Conservation (phyloP, 2,113 vertebrate genomes). For the Polypterus senegalus region DNA sequence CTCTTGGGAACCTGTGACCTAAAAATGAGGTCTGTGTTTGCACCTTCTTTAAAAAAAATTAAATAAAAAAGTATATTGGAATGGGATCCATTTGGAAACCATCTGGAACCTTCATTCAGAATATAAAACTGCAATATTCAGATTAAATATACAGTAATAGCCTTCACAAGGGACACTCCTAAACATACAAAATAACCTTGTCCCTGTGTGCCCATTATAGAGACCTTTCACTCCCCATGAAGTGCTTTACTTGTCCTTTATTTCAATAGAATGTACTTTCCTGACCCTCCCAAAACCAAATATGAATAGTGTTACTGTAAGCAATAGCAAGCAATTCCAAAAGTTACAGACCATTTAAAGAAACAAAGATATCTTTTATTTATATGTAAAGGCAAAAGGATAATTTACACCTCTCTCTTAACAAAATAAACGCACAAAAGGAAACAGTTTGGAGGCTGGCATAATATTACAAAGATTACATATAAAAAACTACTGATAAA, state of each 20-base stretch:
- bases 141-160: no score
- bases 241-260: neutral
- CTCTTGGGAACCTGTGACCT: neutral
- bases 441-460: constrained; percentile 1
- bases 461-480: no score
- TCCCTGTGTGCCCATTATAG: no score
- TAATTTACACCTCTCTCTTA: constrained; percentile 15
- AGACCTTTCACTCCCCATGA: neutral
- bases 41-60: no score
- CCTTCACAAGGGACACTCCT: no score
- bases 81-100: no score
- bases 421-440: constrained; percentile 13
- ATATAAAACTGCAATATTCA: no score
- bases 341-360: constrained; percentile 38
- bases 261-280: constrained; percentile 1
- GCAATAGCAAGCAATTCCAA: constrained; percentile 5
- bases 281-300: neutral
- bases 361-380: constrained; percentile 43
- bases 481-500: no score
- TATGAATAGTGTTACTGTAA: constrained; percentile 4
- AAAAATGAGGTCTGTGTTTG: no score
- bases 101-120: no score
- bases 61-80: no score
- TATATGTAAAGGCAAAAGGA: constrained; percentile 31
- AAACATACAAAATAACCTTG: no score